Evolutionary conservation across 2,113 vertebrate species (phyloP), one percentile per base, ranked within the genome.

Genomic region (Phodopus roborovskii): DNA sequence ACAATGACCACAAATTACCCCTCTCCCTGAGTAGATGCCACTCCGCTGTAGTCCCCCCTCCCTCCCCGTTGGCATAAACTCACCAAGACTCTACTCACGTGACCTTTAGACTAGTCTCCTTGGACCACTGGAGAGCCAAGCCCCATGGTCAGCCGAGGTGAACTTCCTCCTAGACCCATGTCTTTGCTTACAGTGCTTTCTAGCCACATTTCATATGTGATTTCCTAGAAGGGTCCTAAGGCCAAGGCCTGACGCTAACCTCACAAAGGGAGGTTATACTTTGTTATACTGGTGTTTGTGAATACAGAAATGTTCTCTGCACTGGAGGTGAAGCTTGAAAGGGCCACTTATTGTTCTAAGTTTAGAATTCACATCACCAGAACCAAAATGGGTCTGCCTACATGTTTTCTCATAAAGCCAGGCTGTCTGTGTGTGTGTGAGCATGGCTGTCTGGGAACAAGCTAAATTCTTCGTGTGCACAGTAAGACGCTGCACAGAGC

Each of bases 341-440:
- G 81, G 91, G 53, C 88, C 87, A 4, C 58, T 93, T 93, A 62
- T 53, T 36, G 22, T 92, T 90, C 88, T 90, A 45, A 79, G 64
- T 97, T 96, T 90, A 87, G 84, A 95, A 92, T 58, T 94, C 58
- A 75, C 36, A 87, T 66, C 64, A 70, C 84, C 56, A 87, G 53
- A 94, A 73, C 2, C 90, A 73, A 88, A 90, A 90, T 66, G 62
- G 45, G 17, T 62, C 92, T 90, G 62, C 90, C 93, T 86, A 58
- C 60, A 0, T 84, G 88, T 92, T 91, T 93, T 79, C 88, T 83
- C 58, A 33, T 30, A 75, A 91, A 93, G 70, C 90, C 42, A 53
- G 89, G 77, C 94, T 77, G 68, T 81, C 74, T 87, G 10, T 28
- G 8, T 74, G 71, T 87, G 10, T 28, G 8, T 74, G 71, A 94